These are phyloP conservation scores for Mus pahari DNA, from an alignment of 2,113 vertebrate species.

Conservation along the genomic window DNA sequence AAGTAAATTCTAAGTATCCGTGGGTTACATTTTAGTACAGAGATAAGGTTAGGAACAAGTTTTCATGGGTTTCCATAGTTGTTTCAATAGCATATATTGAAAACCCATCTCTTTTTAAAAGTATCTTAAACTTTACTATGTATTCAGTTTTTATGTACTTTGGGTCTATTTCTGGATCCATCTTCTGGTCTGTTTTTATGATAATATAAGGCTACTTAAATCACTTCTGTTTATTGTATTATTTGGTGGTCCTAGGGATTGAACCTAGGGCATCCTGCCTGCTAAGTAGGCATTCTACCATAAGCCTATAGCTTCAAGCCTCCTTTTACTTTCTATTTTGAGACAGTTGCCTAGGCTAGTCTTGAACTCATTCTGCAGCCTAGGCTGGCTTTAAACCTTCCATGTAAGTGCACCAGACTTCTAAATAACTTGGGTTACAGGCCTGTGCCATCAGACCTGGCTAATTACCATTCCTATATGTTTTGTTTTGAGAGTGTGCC, in stretches of 20 bases:
- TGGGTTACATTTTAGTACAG: conserved; percentile 25
- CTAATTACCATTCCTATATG: conserved; percentile 12
- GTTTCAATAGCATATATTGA: conserved; percentile 42
- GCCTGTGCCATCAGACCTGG: too few relatives aligned
- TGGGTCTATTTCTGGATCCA: conserved; percentile 36
- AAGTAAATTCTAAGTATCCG: conserved; percentile 31
- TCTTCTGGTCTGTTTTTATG: conserved; percentile 42
- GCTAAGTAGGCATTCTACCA: background rate
- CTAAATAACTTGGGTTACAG: background rate
- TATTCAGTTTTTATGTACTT: conserved; percentile 7
- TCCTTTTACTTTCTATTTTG: background rate
- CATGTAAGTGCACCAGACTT: background rate
- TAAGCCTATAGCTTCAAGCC: background rate
- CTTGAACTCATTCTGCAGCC: background rate
- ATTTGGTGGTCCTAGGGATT: background rate
- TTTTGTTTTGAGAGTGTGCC: conserved; percentile 15
- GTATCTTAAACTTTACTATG: conserved; percentile 55
- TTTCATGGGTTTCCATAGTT: conserved; percentile 7
- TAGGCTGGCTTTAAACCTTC: background rate
- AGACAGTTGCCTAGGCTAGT: background rate
- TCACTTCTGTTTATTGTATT: conserved; percentile 12
- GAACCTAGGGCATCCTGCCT: background rate
- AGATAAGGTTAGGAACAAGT: background rate
- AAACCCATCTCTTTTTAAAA: background rate
- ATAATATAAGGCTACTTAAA: background rate